Evolutionary conservation across 1,140 invertebrate genomes (phyloP).

Genomic region (Neodiprion fabricii): DNA sequence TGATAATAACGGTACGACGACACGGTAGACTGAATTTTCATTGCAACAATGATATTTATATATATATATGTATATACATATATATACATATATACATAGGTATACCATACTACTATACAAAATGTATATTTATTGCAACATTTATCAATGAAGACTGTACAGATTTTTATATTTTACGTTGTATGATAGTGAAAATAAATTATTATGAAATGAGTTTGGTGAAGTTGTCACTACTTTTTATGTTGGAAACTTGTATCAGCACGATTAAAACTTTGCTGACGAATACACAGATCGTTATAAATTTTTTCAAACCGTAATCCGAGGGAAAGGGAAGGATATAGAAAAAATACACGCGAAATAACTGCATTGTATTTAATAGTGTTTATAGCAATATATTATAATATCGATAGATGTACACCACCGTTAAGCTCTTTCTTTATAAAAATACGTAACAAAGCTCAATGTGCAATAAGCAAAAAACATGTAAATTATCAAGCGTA

Average conservation of each 20-base stretch:
- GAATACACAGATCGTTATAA: neutral
- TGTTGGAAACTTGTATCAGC: neutral
- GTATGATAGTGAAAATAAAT: conserved; percentile 31
- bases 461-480: conserved; percentile 49
- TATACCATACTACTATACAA: neutral
- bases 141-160: conserved; percentile 29
- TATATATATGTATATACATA: neutral
- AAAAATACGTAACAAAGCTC: conserved; percentile 59
- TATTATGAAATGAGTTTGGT: conserved; percentile 20
- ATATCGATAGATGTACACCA: conserved; percentile 44
- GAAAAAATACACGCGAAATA: neutral
- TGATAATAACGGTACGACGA: conserved; percentile 26
- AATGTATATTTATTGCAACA: neutral
- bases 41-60: conserved; percentile 8
- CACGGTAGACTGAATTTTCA: neutral
- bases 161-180: conserved; percentile 25
- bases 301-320: neutral
- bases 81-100: neutral
- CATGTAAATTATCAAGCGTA: conserved; percentile 49
- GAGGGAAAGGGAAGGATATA: neutral
- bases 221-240: neutral
- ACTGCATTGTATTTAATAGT: conserved; percentile 24
- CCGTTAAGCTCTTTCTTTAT: conserved; percentile 48
- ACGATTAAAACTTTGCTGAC: no score
- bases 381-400: conserved; percentile 47